A percentile compares a stretch with the other conserved stretches of the same genome.
Evolutionary conservation across 1,140 invertebrate genomes (phyloP).

Genomic region (Bombus huntii): DNA sequence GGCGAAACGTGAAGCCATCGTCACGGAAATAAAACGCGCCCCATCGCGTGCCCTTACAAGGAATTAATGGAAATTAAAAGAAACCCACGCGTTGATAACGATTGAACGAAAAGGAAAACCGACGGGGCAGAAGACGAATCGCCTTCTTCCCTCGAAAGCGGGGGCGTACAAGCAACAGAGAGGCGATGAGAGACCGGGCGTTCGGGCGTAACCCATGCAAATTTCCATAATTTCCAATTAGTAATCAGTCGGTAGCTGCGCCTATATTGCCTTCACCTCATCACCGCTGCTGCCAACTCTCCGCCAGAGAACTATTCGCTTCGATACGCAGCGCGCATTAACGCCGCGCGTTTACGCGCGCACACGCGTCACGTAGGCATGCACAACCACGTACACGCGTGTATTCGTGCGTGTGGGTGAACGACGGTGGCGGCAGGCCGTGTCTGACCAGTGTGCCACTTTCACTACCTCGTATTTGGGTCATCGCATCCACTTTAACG

Average conservation of each 20-base stretch:
- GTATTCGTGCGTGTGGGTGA: slow-evolving; percentile 61
- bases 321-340: slow-evolving; percentile 49
- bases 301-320: slow-evolving; percentile 61
- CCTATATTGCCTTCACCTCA: slow-evolving; percentile 70
- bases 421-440: slow-evolving; percentile 71
- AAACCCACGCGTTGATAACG: slow-evolving; percentile 47
- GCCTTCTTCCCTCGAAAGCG: not conserved
- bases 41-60: slow-evolving; percentile 22
- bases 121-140: not conserved
- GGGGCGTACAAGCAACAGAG: not conserved
- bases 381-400: slow-evolving; percentile 1
- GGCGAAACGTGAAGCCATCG: slow-evolving; percentile 39
- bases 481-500: slow-evolving; percentile 77
- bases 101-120: slow-evolving; percentile 31
- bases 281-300: slow-evolving; percentile 56
- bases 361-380: slow-evolving; percentile 41
- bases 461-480: slow-evolving; percentile 82
- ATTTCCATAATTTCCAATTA: slow-evolving; percentile 73
- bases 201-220: not conserved
- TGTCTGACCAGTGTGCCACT: slow-evolving; percentile 81
- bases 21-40: slow-evolving; percentile 59
- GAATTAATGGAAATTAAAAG: slow-evolving; percentile 61
- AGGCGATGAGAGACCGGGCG: not conserved
- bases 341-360: slow-evolving; percentile 23
- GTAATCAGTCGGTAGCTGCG: slow-evolving; percentile 69